These are phyloP conservation scores for Nephrotoma flavescens DNA, from an alignment of 2,888 invertebrate genomes.

Conservation along the genomic window DNA sequence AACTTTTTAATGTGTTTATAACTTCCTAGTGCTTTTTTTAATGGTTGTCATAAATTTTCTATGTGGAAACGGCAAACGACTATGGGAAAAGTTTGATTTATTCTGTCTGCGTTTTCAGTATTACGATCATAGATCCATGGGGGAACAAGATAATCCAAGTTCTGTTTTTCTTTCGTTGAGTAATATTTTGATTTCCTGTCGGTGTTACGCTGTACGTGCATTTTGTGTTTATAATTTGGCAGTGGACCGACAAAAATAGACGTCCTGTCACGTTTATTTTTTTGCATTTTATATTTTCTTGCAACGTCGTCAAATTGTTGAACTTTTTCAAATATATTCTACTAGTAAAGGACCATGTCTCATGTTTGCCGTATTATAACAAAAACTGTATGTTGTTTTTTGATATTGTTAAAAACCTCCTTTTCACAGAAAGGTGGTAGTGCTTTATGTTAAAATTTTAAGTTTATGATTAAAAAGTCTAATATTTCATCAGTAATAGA, in stretches of 20 bases:
- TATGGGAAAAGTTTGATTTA: not conserved
- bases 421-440: too few relatives aligned
- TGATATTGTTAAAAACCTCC: too few relatives aligned
- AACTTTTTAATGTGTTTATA: not conserved
- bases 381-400: too few relatives aligned
- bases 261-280: not conserved
- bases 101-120: not conserved
- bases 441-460: too few relatives aligned
- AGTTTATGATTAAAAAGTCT: too few relatives aligned
- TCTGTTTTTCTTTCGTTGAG: not conserved
- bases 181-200: not conserved
- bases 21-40: too few relatives aligned
- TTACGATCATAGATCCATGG: not conserved
- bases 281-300: too few relatives aligned
- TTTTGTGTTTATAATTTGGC: not conserved
- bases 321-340: too few relatives aligned
- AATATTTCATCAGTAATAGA: too few relatives aligned
- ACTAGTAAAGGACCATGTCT: too few relatives aligned
- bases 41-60: not conserved
- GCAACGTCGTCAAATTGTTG: too few relatives aligned
- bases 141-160: not conserved
- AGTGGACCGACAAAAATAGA: not conserved
- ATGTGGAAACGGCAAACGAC: not conserved
- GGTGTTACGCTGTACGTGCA: not conserved
- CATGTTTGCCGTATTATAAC: too few relatives aligned